Percentiles rank a stretch among this genome's conserved stretches.
Conservation (phyloP, 2,888 invertebrate genomes). For the Pheosia gnoma region DNA sequence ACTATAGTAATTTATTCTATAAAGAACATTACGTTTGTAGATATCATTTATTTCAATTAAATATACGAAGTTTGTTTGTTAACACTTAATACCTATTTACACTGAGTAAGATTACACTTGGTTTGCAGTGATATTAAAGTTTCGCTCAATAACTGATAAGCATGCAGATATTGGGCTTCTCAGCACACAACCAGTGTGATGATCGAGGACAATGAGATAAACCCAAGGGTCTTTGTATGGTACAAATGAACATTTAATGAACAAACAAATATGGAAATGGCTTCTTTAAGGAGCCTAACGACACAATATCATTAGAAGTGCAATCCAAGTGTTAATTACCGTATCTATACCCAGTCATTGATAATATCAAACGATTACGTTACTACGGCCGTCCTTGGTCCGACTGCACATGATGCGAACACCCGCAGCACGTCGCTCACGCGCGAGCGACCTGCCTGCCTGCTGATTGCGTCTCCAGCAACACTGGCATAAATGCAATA, state of each 20-base stretch:
- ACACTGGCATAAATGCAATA: conserved; percentile 3
- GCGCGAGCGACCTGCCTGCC: too few relatives aligned
- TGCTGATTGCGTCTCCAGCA: too few relatives aligned
- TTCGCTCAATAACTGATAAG: background rate
- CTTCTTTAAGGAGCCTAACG: too few relatives aligned
- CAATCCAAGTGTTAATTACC: too few relatives aligned
- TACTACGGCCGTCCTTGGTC: conserved; percentile 25
- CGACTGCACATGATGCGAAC: conserved; percentile 12
- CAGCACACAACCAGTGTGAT: conserved; percentile 10
- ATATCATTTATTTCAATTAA: background rate
- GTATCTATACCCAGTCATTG: background rate
- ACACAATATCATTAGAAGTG: background rate
- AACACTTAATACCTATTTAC: conserved; percentile 9
- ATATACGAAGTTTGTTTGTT: background rate
- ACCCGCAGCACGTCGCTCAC: background rate
- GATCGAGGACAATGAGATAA: conserved; percentile 4
- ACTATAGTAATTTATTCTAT: too few relatives aligned
- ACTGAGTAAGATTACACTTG: background rate
- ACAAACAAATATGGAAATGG: too few relatives aligned
- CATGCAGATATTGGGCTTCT: background rate
- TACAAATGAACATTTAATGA: too few relatives aligned
- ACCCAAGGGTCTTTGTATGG: background rate
- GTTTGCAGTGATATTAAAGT: background rate
- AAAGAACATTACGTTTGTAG: too few relatives aligned
- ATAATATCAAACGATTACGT: background rate